Percentiles rank a stretch among this genome's conserved stretches.
These are phyloP conservation scores for Amphimallon solstitiale DNA, from an alignment of 2,888 invertebrate genomes.

Conservation along the genomic window DNA sequence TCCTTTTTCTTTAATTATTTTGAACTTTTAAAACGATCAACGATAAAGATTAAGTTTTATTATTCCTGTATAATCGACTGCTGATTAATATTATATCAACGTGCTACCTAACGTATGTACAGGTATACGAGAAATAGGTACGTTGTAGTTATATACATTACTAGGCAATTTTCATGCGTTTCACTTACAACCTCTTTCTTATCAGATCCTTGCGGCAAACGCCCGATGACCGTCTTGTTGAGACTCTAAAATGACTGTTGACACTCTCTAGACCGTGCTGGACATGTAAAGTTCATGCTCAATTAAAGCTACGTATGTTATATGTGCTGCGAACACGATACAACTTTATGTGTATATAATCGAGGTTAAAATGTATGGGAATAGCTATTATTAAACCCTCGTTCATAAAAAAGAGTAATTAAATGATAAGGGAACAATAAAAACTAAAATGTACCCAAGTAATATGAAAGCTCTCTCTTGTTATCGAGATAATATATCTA, in stretches of 20 bases:
- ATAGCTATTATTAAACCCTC: too few relatives aligned
- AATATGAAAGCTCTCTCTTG: too few relatives aligned
- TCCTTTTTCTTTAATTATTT: background rate
- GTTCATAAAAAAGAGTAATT: too few relatives aligned
- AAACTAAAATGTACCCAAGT: too few relatives aligned
- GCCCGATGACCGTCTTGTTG: conserved; percentile 9
- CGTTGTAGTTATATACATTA: background rate
- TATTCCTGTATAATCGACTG: background rate
- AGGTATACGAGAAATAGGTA: too few relatives aligned
- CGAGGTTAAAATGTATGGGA: too few relatives aligned
- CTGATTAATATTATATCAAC: too few relatives aligned
- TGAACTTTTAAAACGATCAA: background rate
- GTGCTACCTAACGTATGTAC: too few relatives aligned
- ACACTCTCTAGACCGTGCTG: conserved; percentile 11
- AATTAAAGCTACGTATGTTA: conserved; percentile 17
- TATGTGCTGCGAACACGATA: conserved; percentile 21
- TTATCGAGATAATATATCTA: too few relatives aligned
- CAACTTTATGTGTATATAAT: too few relatives aligned
- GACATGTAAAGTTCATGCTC: conserved; percentile 27
- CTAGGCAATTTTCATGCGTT: conserved; percentile 16
- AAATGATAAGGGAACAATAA: too few relatives aligned
- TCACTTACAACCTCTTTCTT: conserved; percentile 16
- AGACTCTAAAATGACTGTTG: conserved; percentile 12
- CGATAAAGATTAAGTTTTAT: background rate
- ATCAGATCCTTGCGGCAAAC: conserved; percentile 13